Base-by-base conservation (phyloP, 2,113 vertebrate species). In the Orcinus orca region DNA sequence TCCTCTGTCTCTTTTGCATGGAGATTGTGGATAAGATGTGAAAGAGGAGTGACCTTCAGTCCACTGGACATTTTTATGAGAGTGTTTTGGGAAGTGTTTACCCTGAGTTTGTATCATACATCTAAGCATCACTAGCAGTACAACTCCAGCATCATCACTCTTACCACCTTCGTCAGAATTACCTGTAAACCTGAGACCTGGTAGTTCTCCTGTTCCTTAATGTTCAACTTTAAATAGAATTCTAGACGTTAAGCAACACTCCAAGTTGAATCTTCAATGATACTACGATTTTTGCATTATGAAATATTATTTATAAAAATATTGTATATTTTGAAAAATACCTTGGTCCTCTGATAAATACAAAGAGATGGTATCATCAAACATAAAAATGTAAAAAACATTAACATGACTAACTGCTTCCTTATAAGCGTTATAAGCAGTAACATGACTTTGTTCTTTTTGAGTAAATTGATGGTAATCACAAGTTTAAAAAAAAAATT, bases 251-350 rank as follows among this genome's bases (percentile, higher is more conserved):
- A 44, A 73, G 26, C 33, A 38, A 47, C 6, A 41, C 15, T 58
- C 33, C 68, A n/a, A 90, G 23, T 76, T 70, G 23, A 70, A 55
- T 88, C n/a, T 88, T 94, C 47, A 94, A 18, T 71, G 21, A 74
- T 26, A 58, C 8, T 6, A 63, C 2, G 85, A 38, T 4, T 26
- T 31, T 89, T 44, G 6, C 21, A 33, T 88, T 77, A 65, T 89
- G 36, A 93, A 92, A 82, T 82, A 1, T 6, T 93, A 10, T 55
- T 74, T 95, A 73, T 63, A 74, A 76, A 93, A 94, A 53, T 86
- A 50, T 31, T 44, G 20, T 2, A 50, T 68, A 15, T 29, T 93
- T 62, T 82, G 18, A 95, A n/a, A 80, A 79, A 62, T 73, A 31
- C 9, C 18, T 93, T 82, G 25, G 9, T 36, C 31, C 2, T 90